These are phyloP conservation scores for Beaufortia kweichowensis DNA, from an alignment of 2,113 vertebrate genomes.

Conservation along the genomic window DNA sequence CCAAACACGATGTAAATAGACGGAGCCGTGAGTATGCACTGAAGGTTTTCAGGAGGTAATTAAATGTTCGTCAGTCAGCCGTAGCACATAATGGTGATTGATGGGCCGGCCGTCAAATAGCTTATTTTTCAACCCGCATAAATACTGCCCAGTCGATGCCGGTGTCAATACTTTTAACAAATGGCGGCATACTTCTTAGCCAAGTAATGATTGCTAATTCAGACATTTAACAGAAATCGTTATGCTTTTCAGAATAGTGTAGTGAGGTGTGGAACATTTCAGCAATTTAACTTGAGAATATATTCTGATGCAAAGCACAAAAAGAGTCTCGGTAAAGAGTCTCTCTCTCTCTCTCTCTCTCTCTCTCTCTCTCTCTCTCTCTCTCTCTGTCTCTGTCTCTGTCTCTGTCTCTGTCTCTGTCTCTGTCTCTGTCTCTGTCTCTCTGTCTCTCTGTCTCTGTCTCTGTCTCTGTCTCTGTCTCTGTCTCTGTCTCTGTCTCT, in stretches of 20 bases:
- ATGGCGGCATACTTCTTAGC: slow-evolving; percentile 29
- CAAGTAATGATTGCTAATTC: slow-evolving; percentile 57
- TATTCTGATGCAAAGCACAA: background rate
- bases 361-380: no score
- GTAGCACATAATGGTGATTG: slow-evolving; percentile 56
- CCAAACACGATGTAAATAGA: slow-evolving; percentile 55
- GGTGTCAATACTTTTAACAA: slow-evolving; percentile 53
- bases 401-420: no score
- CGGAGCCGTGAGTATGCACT: slow-evolving; percentile 32
- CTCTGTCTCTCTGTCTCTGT: no score
- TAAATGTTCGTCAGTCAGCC: slow-evolving; percentile 50
- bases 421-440: no score
- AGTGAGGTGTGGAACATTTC: slow-evolving; percentile 16
- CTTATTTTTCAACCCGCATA: slow-evolving; percentile 39
- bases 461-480: no score
- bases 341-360: no score
- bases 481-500: no score
- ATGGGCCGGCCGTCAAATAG: slow-evolving; percentile 43
- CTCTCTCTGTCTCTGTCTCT: no score
- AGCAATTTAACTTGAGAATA: background rate
- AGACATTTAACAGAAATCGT: slow-evolving; percentile 47
- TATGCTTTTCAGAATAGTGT: background rate
- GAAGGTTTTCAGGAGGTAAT: slow-evolving; percentile 47
- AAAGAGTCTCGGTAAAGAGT: background rate
- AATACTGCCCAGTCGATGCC: slow-evolving; percentile 56